phyloP scores from a whole-genome alignment of 1,140 invertebrate genomes.

The Nautilus pompilius region DNA sequence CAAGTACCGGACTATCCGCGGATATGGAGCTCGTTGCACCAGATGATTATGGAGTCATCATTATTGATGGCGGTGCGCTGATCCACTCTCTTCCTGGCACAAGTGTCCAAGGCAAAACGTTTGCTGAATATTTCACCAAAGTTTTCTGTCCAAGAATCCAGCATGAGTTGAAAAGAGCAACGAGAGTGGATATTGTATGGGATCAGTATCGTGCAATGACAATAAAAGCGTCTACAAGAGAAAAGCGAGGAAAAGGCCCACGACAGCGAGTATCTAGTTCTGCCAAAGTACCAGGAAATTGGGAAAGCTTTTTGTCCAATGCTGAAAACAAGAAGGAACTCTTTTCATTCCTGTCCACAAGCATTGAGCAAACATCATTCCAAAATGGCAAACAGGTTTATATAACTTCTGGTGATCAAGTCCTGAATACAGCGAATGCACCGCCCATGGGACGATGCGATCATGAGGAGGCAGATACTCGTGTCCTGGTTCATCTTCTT shows the following conservation, averaged over 20 bases:
- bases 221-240: too few relatives aligned
- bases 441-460: background rate
- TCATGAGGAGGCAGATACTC: background rate
- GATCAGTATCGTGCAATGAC: background rate
- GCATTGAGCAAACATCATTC: background rate
- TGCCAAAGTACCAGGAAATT: constrained; percentile 2
- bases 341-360: background rate
- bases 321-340: background rate
- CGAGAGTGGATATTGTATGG: background rate
- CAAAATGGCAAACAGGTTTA: constrained; percentile 1
- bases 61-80: too few relatives aligned
- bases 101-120: background rate
- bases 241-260: constrained; percentile 3
- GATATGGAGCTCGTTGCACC: background rate
- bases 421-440: background rate
- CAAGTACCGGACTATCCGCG: background rate
- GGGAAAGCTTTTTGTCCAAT: background rate
- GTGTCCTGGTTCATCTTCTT: constrained; percentile 5
- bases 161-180: background rate
- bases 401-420: constrained; percentile 4
- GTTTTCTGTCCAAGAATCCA: constrained; percentile 1
- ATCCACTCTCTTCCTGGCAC: too few relatives aligned
- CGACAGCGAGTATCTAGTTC: background rate
- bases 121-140: background rate
- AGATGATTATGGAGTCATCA: background rate